These are phyloP conservation scores for Eupithecia exiguata DNA, from an alignment of 2,888 invertebrate genomes.

Conservation along the genomic window DNA sequence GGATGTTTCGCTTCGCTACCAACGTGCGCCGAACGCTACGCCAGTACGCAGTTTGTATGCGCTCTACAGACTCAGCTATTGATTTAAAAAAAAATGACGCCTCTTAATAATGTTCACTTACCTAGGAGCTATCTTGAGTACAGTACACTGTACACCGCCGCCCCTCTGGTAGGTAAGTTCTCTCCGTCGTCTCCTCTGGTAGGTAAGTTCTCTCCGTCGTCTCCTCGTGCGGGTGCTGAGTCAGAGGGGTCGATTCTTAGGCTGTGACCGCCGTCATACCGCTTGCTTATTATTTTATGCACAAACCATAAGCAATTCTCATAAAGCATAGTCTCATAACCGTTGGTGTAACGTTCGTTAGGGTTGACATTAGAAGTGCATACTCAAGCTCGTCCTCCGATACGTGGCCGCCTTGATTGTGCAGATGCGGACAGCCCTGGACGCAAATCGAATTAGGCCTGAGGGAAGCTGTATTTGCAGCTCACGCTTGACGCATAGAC, in stretches of 20 bases:
- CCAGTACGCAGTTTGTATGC: neutral
- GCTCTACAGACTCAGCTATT: neutral
- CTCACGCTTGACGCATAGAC: constrained; percentile 37
- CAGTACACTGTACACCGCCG: too few species aligned
- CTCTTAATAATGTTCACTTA: neutral
- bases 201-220: too few species aligned
- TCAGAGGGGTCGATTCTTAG: neutral
- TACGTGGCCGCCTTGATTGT: constrained; percentile 48
- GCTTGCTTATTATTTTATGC: neutral
- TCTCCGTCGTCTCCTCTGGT: too few species aligned
- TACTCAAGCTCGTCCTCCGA: constrained; percentile 47
- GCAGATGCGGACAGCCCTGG: constrained; percentile 54
- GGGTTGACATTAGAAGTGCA: constrained; percentile 51
- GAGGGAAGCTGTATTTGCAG: constrained; percentile 36
- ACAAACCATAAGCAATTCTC: neutral
- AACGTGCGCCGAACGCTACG: neutral
- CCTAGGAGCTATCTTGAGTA: neutral
- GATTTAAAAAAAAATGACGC: neutral
- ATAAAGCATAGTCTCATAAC: constrained; percentile 6
- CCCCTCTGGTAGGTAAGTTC: too few species aligned
- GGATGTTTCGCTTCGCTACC: neutral
- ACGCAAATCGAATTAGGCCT: constrained; percentile 57
- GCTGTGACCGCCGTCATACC: neutral
- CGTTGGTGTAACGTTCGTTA: constrained; percentile 21
- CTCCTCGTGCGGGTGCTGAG: too few species aligned